These are phyloP conservation scores for Addax nasomaculatus DNA, from an alignment of 2,113 vertebrate species.

Conservation along the genomic window DNA sequence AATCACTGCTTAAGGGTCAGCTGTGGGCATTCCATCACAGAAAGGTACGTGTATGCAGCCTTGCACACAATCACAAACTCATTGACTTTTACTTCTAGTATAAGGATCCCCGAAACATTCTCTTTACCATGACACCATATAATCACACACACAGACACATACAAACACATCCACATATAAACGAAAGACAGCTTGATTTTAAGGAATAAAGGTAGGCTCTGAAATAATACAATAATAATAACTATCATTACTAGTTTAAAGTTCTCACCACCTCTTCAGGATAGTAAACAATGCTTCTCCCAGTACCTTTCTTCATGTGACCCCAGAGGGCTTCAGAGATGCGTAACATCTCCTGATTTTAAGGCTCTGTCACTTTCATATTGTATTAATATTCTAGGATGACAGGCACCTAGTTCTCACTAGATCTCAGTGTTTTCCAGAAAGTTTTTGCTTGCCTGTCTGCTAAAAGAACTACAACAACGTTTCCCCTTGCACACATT, in stretches of 20 bases:
- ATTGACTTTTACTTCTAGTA: not conserved
- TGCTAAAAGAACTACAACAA: not conserved
- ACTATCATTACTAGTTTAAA: not conserved
- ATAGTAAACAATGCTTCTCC: not conserved
- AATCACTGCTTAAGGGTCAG: not conserved
- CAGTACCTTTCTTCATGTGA: not conserved
- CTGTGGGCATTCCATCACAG: not conserved
- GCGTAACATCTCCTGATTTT: not conserved
- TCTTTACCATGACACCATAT: not conserved
- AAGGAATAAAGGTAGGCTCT: not conserved
- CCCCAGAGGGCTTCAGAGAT: not conserved
- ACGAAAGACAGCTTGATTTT: not conserved
- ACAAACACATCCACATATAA: not conserved
- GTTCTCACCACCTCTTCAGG: not conserved
- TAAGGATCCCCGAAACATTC: not conserved
- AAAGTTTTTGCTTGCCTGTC: not conserved
- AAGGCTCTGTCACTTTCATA: not conserved
- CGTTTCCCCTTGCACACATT: not conserved
- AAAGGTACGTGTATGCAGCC: not conserved
- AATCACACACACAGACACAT: not conserved
- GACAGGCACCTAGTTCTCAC: not conserved
- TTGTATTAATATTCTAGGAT: not conserved
- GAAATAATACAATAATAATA: not conserved
- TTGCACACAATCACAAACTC: not conserved
- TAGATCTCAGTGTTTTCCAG: not conserved